Evolutionary conservation across 2,888 invertebrate genomes (phyloP).

Genomic region (Thecocarcelia acutangulata): DNA sequence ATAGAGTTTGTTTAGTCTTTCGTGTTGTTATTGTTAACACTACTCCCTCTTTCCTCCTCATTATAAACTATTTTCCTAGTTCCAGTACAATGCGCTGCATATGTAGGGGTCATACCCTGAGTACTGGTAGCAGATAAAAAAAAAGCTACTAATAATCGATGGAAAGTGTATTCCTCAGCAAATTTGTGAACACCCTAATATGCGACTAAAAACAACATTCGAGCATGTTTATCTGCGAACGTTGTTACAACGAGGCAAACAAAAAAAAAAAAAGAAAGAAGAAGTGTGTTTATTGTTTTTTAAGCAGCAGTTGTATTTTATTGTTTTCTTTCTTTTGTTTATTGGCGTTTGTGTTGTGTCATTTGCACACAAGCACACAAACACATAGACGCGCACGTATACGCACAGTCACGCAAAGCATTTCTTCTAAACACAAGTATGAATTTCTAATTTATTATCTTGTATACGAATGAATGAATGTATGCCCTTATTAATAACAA

Average conservation of each 20-base stretch:
- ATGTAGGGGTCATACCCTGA: no score
- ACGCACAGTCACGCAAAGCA: not conserved
- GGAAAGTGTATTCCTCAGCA: no score
- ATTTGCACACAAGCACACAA: not conserved
- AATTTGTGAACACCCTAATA: no score
- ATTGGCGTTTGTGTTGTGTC: slow-evolving; percentile 10
- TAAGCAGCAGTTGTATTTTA: slow-evolving; percentile 52
- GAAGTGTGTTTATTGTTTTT: not conserved
- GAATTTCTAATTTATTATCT: slow-evolving; percentile 57
- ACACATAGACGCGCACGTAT: not conserved
- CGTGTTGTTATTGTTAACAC: no score
- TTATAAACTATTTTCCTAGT: no score
- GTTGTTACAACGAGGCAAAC: slow-evolving; percentile 28
- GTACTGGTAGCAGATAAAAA: no score
- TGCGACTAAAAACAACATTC: not conserved
- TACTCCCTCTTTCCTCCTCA: no score
- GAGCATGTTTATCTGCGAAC: slow-evolving; percentile 10
- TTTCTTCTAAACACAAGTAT: slow-evolving; percentile 8
- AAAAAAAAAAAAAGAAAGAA: not conserved
- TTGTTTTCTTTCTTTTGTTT: slow-evolving; percentile 31
- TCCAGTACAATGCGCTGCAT: no score
- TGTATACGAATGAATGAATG: slow-evolving; percentile 18
- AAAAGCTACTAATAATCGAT: no score
- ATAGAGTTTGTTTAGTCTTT: no score
- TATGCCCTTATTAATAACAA: slow-evolving; percentile 53